These are phyloP conservation scores for Zosterops lateralis DNA, from an alignment of 2,113 vertebrate species.

Conservation along the genomic window DNA sequence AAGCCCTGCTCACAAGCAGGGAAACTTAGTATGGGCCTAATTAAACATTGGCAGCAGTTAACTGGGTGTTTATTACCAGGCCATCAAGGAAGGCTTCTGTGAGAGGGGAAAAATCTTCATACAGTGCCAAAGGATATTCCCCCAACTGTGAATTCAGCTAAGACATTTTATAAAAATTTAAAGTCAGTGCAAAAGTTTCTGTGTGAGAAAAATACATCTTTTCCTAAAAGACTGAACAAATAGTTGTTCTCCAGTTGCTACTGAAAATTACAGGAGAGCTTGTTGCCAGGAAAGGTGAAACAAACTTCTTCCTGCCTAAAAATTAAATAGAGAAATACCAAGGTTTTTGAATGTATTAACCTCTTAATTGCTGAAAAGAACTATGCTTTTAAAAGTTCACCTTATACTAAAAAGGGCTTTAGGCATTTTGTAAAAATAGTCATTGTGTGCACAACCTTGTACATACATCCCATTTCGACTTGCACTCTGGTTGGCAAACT, in stretches of 20 bases:
- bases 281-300: neutral
- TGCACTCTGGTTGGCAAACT: neutral
- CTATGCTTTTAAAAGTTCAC: neutral
- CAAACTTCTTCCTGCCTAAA: neutral
- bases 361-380: neutral
- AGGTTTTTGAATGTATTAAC: neutral
- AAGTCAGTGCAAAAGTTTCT: neutral
- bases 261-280: neutral
- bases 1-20: neutral
- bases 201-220: neutral
- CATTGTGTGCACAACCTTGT: neutral
- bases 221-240: neutral
- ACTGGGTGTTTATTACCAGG: neutral
- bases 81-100: neutral
- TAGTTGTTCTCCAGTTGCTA: neutral
- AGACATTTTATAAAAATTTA: neutral
- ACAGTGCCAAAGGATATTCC: neutral
- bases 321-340: neutral
- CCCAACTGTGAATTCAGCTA: neutral
- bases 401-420: neutral
- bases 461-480: accelerated
- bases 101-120: neutral
- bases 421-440: neutral
- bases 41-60: slow-evolving; percentile 10
- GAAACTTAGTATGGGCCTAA: neutral